Percentiles rank a stretch among this genome's conserved stretches.
Evolutionary conservation across 2,888 invertebrate species (phyloP).

Genomic region (Phortica magna): DNA sequence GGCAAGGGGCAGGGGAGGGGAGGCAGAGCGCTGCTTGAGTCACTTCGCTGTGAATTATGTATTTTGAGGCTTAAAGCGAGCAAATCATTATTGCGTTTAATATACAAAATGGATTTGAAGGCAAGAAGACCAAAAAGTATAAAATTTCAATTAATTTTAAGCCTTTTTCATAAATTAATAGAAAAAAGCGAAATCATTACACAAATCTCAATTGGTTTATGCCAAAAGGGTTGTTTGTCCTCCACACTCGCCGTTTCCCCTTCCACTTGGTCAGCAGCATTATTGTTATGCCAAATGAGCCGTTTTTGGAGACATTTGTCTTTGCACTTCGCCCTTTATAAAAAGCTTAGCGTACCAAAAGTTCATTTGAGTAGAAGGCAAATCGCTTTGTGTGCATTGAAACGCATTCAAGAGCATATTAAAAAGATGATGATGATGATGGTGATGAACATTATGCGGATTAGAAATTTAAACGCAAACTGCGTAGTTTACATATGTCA

Average conservation of each 20-base stretch:
- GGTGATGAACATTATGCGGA: background rate
- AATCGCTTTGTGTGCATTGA: slow-evolving; percentile 24
- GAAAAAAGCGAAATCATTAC: slow-evolving; percentile 9
- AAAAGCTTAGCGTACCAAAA: slow-evolving; percentile 36
- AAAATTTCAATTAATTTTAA: slow-evolving; percentile 71
- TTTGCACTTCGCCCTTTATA: background rate
- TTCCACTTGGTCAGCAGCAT: background rate
- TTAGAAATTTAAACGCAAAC: background rate
- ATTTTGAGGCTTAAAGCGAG: slow-evolving; percentile 54
- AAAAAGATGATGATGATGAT: background rate
- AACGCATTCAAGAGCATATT: background rate
- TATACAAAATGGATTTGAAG: background rate
- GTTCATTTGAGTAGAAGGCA: slow-evolving; percentile 39
- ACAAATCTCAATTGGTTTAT: slow-evolving; percentile 8
- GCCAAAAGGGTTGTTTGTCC: slow-evolving; percentile 30
- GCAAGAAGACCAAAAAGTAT: slow-evolving; percentile 11
- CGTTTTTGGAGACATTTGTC: background rate
- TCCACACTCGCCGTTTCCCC: background rate
- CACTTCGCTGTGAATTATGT: slow-evolving; percentile 48
- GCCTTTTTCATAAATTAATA: slow-evolving; percentile 45
- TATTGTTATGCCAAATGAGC: background rate
- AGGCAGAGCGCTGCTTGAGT: background rate
- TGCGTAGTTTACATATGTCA: background rate
- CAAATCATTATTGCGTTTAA: background rate
- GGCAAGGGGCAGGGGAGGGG: no score